phyloP scores from a whole-genome alignment of 2,113 vertebrate genomes.

The Acrocephalus arundinaceus region DNA sequence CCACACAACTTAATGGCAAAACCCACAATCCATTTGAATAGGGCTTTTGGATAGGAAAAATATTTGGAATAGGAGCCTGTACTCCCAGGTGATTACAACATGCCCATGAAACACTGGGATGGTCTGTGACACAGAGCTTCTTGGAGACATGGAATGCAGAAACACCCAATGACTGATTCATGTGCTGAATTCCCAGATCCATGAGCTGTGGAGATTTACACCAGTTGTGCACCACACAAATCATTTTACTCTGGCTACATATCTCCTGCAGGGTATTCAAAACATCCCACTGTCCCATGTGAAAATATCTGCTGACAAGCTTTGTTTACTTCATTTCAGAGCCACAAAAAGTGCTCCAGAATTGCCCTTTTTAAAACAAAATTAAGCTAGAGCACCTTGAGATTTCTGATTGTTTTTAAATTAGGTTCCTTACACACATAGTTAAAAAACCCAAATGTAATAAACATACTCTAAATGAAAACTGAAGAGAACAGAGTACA shows the following conservation, averaged over 20 bases:
- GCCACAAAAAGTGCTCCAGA: background rate
- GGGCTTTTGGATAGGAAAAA: background rate
- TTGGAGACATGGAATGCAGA: background rate
- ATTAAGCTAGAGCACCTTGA: background rate
- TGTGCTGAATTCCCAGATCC: background rate
- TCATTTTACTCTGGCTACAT: background rate
- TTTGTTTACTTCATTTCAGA: background rate
- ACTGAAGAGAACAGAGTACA: background rate
- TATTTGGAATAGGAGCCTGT: background rate
- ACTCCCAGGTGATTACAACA: background rate
- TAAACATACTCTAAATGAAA: background rate
- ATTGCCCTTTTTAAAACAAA: background rate
- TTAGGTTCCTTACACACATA: background rate
- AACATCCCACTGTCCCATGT: background rate
- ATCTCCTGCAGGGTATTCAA: background rate
- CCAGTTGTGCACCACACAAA: background rate
- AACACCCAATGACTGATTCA: background rate
- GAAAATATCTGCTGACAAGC: background rate
- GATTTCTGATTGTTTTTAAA: background rate
- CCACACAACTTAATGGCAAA: slow-evolving; percentile 15
- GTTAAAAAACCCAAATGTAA: background rate
- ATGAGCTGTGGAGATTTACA: background rate
- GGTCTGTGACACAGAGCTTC: background rate
- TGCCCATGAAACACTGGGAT: background rate
- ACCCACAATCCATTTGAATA: background rate